Percentiles rank a stretch among this genome's conserved stretches.
These are phyloP conservation scores for Phyllostomus hastatus DNA, from an alignment of 2,113 vertebrate genomes.

Conservation along the genomic window DNA sequence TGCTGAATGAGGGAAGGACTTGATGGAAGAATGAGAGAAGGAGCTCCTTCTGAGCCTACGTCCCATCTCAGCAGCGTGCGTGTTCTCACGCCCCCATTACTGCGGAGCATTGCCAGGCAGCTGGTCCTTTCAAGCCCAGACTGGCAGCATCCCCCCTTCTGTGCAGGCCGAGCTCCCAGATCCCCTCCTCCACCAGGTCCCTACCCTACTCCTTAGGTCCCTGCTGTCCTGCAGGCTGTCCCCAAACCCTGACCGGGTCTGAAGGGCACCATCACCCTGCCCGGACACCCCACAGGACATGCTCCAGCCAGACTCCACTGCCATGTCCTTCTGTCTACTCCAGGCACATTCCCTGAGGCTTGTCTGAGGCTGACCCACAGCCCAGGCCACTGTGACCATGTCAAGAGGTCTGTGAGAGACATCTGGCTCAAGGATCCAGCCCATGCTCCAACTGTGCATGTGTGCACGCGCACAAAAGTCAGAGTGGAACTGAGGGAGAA, in stretches of 20 bases:
- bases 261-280: neutral
- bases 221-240: neutral
- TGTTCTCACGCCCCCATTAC: neutral
- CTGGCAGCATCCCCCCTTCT: neutral
- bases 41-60: neutral
- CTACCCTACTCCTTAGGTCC: neutral
- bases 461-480: neutral
- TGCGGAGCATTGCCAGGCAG: neutral
- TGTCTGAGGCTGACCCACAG: neutral
- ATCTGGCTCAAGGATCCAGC: neutral
- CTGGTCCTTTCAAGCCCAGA: neutral
- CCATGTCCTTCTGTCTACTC: neutral
- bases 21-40: neutral
- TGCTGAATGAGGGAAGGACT: neutral
- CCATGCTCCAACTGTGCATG: neutral
- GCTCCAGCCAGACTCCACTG: neutral
- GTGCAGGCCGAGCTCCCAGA: neutral
- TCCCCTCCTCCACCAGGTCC: neutral
- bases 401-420: neutral
- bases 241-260: neutral
- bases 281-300: neutral
- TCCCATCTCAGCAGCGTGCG: neutral
- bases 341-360: neutral
- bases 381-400: neutral
- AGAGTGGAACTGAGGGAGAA: neutral